Evolutionary conservation across 2,888 invertebrate genomes (phyloP).

Genomic region (Drosophila kanekoi): DNA sequence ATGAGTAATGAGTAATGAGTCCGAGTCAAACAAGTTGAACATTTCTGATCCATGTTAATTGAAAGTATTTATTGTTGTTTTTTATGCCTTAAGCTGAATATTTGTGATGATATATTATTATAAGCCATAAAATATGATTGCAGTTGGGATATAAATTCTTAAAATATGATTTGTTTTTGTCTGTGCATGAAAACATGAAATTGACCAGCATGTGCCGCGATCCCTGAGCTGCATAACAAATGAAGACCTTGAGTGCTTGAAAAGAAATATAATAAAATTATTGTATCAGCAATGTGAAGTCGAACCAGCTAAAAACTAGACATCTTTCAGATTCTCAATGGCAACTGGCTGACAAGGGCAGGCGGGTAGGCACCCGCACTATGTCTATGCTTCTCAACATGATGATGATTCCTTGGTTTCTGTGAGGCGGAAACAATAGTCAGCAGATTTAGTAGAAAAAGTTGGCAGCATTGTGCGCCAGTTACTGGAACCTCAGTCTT

Average conservation of each 20-base stretch:
- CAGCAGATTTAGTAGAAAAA: conserved; percentile 44
- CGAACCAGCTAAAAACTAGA: conserved; percentile 16
- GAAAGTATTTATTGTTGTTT: neutral
- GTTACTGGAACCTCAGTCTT: conserved; percentile 23
- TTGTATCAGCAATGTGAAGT: conserved; percentile 41
- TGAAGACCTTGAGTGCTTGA: conserved; percentile 38
- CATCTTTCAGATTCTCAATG: conserved; percentile 27
- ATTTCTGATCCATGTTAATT: neutral
- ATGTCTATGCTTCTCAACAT: conserved; percentile 17
- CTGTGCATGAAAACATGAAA: conserved; percentile 8
- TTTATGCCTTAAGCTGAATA: neutral
- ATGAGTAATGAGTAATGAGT: no score
- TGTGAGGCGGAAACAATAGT: conserved; percentile 45
- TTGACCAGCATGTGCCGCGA: conserved; percentile 43
- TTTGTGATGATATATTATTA: conserved; percentile 3
- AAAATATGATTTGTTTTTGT: conserved; percentile 4
- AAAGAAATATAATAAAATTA: conserved; percentile 34
- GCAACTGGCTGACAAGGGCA: conserved; percentile 9
- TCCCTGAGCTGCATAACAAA: conserved; percentile 48
- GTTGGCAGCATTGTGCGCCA: conserved; percentile 56
- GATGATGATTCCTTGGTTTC: conserved; percentile 41
- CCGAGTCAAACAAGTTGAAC: no score
- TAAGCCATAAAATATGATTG: conserved; percentile 22
- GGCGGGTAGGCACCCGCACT: conserved; percentile 54
- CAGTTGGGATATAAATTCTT: conserved; percentile 29